These are phyloP conservation scores for Ganaspis sp. DNA, from an alignment of 1,140 invertebrate species.

Conservation along the genomic window DNA sequence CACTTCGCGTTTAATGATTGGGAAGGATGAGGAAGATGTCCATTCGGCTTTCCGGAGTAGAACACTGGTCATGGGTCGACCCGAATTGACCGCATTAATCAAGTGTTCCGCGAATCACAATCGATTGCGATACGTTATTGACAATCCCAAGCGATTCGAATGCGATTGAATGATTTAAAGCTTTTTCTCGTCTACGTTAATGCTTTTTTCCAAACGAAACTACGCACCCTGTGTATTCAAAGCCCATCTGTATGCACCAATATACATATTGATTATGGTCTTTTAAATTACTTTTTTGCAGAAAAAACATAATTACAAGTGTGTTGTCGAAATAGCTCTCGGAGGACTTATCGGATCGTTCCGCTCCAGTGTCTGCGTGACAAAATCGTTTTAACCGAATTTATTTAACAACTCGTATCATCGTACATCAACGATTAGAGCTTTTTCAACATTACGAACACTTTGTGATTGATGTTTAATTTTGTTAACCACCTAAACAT, in stretches of 20 bases:
- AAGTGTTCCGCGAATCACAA: slow-evolving; percentile 21
- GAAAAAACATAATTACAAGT: slow-evolving; percentile 22
- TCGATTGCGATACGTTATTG: slow-evolving; percentile 29
- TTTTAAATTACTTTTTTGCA: slow-evolving; percentile 4
- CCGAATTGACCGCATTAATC: slow-evolving; percentile 20
- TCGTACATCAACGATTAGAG: neutral
- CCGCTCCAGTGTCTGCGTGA: neutral
- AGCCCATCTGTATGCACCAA: neutral
- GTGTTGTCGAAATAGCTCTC: slow-evolving; percentile 6
- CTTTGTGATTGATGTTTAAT: too few species aligned
- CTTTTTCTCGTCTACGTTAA: neutral
- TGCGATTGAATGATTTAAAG: slow-evolving; percentile 28
- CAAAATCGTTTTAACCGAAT: neutral
- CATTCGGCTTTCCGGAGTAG: neutral
- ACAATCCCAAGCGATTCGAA: slow-evolving; percentile 24
- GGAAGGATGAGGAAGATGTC: neutral
- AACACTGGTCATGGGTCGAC: slow-evolving; percentile 7
- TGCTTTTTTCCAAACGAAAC: neutral
- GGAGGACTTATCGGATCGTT: neutral
- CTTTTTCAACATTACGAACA: too few species aligned
- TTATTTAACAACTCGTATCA: neutral
- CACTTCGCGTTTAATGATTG: neutral
- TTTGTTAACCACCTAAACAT: too few species aligned
- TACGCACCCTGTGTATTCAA: neutral
- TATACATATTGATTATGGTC: slow-evolving; percentile 24